Evolutionary conservation across 1,140 invertebrate genomes (phyloP).

Genomic region (Contarinia nasturtii): DNA sequence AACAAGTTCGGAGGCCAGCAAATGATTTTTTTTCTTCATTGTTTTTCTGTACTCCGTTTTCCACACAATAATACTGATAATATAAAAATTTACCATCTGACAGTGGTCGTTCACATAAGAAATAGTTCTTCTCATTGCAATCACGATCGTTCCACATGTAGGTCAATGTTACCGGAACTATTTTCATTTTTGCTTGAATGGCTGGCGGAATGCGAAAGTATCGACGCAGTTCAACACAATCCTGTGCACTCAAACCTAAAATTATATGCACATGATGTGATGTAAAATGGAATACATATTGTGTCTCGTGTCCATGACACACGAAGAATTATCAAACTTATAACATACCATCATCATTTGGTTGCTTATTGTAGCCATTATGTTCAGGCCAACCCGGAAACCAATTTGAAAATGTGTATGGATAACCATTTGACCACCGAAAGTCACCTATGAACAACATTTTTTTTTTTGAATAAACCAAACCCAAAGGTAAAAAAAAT

Average conservation of each 20-base stretch:
- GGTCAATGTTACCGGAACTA: slow-evolving; percentile 14
- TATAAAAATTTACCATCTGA: slow-evolving; percentile 29
- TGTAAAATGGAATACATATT: too few species aligned
- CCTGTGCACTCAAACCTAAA: slow-evolving; percentile 37
- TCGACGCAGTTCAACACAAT: slow-evolving; percentile 54
- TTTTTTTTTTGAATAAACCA: too few species aligned
- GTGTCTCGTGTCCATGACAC: too few species aligned
- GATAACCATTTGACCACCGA: slow-evolving; percentile 50
- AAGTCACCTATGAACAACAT: too few species aligned
- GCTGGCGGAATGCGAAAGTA: slow-evolving; percentile 32
- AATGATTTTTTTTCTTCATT: too few species aligned
- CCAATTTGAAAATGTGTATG: slow-evolving; percentile 57
- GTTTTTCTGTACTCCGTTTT: too few species aligned
- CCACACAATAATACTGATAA: too few species aligned
- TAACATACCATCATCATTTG: slow-evolving; percentile 49
- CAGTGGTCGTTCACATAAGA: slow-evolving; percentile 42
- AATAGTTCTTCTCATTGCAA: slow-evolving; percentile 46
- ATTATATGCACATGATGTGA: too few species aligned
- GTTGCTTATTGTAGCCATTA: slow-evolving; percentile 44
- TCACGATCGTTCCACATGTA: slow-evolving; percentile 63
- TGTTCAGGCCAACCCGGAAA: slow-evolving; percentile 49
- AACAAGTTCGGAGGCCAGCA: too few species aligned
- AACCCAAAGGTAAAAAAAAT: too few species aligned
- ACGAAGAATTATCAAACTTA: too few species aligned
- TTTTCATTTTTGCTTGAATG: slow-evolving; percentile 3